Conservation (phyloP, 2,888 invertebrate species). For the Epistrophe grossulariae region DNA sequence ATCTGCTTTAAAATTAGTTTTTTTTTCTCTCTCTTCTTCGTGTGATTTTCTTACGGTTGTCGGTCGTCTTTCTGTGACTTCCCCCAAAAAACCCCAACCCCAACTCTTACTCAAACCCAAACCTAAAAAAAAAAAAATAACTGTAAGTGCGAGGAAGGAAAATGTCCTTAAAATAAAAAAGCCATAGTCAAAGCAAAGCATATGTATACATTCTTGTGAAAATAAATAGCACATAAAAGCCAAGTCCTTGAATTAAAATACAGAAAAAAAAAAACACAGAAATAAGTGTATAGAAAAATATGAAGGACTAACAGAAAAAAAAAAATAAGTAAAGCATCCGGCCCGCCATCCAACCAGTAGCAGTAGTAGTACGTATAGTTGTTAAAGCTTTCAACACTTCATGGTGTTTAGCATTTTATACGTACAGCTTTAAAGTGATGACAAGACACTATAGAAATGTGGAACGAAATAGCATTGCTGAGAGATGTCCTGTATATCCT, state of each 20-base stretch:
- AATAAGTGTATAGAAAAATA: constrained; percentile 18
- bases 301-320: constrained; percentile 31
- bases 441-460: constrained; percentile 1
- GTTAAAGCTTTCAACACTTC: constrained; percentile 46
- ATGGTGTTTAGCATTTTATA: constrained; percentile 42
- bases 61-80: background rate
- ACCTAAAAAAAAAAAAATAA: background rate
- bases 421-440: constrained; percentile 24
- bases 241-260: constrained; percentile 65
- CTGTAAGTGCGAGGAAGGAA: background rate
- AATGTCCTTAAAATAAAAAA: constrained; percentile 37
- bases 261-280: background rate
- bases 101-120: too few species aligned
- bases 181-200: constrained; percentile 30
- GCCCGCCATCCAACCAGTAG: background rate
- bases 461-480: background rate
- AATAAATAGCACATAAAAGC: constrained; percentile 58
- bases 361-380: constrained; percentile 9
- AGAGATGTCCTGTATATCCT: constrained; percentile 10
- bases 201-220: constrained; percentile 27
- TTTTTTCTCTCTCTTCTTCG: background rate
- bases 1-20: constrained; percentile 51
- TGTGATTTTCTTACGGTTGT: background rate
- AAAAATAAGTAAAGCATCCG: constrained; percentile 7
- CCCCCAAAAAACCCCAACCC: background rate